phyloP scores from a whole-genome alignment of 2,888 invertebrate genomes.

The Pinctada fucata region DNA sequence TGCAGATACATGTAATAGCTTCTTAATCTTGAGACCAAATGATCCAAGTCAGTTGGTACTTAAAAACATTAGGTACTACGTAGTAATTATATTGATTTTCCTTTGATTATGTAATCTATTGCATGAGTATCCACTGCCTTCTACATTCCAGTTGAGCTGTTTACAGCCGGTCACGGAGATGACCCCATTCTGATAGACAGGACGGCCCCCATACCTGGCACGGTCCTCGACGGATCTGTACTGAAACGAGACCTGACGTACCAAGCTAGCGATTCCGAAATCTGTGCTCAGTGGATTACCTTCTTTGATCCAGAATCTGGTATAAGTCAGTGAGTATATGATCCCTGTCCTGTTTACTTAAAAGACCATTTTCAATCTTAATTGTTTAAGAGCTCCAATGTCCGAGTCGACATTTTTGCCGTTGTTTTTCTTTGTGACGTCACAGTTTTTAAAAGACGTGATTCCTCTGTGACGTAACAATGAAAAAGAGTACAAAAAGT shows the following conservation, averaged over 20 bases:
- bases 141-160: conserved; percentile 55
- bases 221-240: conserved; percentile 59
- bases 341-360: too few relatives aligned
- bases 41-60: too few relatives aligned
- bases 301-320: conserved; percentile 66
- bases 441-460: neutral
- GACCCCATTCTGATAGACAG: conserved; percentile 63
- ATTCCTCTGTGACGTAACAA: neutral
- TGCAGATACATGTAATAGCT: too few relatives aligned
- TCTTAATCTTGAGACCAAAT: too few relatives aligned
- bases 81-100: too few relatives aligned
- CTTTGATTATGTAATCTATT: too few relatives aligned
- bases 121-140: neutral
- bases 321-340: conserved; percentile 50
- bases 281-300: conserved; percentile 62
- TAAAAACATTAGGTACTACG: too few relatives aligned
- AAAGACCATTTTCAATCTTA: too few relatives aligned
- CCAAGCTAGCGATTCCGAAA: conserved; percentile 45
- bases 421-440: neutral
- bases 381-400: too few relatives aligned
- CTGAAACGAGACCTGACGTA: conserved; percentile 47
- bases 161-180: conserved; percentile 57
- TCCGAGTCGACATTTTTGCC: neutral
- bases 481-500: too few relatives aligned
- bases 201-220: conserved; percentile 55